Evolutionary conservation across 2,113 vertebrate genomes (phyloP).

Genomic region (Pampusana beccarii): DNA sequence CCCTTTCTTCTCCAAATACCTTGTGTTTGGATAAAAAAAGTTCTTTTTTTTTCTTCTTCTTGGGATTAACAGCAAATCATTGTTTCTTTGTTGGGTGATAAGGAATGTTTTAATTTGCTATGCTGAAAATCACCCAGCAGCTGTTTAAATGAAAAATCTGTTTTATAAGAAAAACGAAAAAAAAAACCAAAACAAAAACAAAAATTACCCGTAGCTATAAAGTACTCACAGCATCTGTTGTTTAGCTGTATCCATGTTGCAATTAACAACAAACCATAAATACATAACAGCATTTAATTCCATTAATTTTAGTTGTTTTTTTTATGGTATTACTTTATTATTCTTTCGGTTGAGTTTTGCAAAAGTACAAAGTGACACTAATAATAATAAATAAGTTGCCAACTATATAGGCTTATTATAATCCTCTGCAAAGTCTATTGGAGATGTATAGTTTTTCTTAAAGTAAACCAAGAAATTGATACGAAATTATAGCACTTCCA

Average conservation of each 20-base stretch:
- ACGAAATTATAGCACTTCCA: background rate
- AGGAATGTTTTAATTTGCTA: constrained; percentile 23
- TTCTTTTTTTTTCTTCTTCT: background rate
- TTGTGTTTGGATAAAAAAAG: background rate
- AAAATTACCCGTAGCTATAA: constrained; percentile 5
- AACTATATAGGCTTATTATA: background rate
- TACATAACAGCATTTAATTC: constrained; percentile 6
- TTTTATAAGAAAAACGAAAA: constrained; percentile 32
- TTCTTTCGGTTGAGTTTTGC: background rate
- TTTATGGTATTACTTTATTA: background rate
- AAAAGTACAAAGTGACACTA: background rate
- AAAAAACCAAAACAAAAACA: background rate
- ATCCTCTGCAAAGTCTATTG: background rate
- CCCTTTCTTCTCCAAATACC: background rate
- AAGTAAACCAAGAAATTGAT: background rate
- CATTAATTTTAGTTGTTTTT: background rate
- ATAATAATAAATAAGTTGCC: background rate
- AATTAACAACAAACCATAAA: constrained; percentile 30
- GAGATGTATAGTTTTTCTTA: background rate
- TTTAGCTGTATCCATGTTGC: constrained; percentile 35
- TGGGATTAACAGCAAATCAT: constrained; percentile 11
- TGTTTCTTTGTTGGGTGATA: background rate
- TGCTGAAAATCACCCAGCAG: background rate
- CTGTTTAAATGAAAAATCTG: constrained; percentile 47
- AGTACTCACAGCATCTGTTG: constrained; percentile 25